These are phyloP conservation scores for Lampris megalopsis DNA, from an alignment of 2,113 vertebrate species.

Conservation along the genomic window DNA sequence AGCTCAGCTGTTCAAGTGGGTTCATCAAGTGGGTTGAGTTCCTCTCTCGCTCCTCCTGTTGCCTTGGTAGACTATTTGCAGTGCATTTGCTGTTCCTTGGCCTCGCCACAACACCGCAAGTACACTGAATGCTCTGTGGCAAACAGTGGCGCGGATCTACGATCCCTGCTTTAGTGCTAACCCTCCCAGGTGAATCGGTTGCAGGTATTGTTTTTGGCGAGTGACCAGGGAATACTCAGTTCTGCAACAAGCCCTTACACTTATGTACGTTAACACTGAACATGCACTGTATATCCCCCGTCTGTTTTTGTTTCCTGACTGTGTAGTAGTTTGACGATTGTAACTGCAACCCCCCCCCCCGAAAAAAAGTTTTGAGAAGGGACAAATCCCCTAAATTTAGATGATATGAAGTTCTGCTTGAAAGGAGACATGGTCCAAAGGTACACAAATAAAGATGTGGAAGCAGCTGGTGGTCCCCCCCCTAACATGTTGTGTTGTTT, in stretches of 20 bases:
- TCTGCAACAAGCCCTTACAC: conserved; percentile 32
- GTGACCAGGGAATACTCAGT: conserved; percentile 22
- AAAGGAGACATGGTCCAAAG: background rate
- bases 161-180: conserved; percentile 31
- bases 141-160: conserved; percentile 54
- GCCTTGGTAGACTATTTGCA: conserved; percentile 6
- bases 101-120: conserved; percentile 17
- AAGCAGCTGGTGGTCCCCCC: background rate
- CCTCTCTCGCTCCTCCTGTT: conserved; percentile 20
- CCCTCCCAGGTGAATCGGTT: background rate
- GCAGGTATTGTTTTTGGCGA: conserved; percentile 24
- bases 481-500: conserved; percentile 21
- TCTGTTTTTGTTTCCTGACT: conserved; percentile 4
- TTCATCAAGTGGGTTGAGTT: conserved; percentile 13
- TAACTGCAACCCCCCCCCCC: background rate
- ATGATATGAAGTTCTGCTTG: background rate
- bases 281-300: conserved; percentile 40
- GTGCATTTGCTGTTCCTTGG: conserved; percentile 21
- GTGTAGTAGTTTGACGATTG: background rate
- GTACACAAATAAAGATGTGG: conserved; percentile 55
- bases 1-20: conserved; percentile 15
- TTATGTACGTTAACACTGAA: conserved; percentile 19
- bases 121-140: conserved; percentile 19
- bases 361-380: background rate
- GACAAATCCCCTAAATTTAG: background rate